Base-by-base conservation (phyloP, 92 coral and sea anemone species). In the Zoanthus sansibaricus region DNA sequence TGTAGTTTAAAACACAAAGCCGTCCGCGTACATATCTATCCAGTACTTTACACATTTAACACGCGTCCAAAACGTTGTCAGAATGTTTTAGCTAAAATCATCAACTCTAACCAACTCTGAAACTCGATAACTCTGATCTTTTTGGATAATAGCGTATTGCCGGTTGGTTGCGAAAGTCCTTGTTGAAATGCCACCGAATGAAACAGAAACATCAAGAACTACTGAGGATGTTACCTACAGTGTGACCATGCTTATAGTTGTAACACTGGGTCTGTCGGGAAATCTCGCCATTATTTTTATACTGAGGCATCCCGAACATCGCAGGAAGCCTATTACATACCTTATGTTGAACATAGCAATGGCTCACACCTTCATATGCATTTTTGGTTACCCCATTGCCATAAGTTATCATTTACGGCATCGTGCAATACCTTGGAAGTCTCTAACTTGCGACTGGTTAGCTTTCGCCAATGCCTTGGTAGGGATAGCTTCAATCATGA, bases 341-440 rank as follows among this genome's bases (percentile, higher is more conserved):
- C 78, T 88, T 5, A 83, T 91, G 94, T 21, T 91, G 31, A 91
- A 91, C 71, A 84, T 91, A 5, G 91, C 93, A 1, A 17, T 88
- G 32, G 93, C 93, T 9, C 88, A 77, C 67, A 84, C 88, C 25
- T 52, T 88, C 18, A 91, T 91, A 45, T 68, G 86, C 20, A 45
- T 71, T 3, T 76, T 84, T 31, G 91, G 94, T 1, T 88, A 91
- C 54, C 94, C 94, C 4, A 16, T 84, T 17, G 66, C 77, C 32
- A 56, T 91, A 13, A 78, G 83, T 59, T 77, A 77, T 61, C 88
- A 78, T 59, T 37, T 91, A 20, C 46, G 18, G 11, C n/a, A 72
- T 4, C 10, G 62, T 2, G 78, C 72, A 32, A 16, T 44, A 13
- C 30, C 30, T n/a, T 59, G 6, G 70, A 37, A 58, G 71, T 66